Evolutionary conservation across 2,888 invertebrate genomes (phyloP).

Genomic region (Trachelus iudaicus): DNA sequence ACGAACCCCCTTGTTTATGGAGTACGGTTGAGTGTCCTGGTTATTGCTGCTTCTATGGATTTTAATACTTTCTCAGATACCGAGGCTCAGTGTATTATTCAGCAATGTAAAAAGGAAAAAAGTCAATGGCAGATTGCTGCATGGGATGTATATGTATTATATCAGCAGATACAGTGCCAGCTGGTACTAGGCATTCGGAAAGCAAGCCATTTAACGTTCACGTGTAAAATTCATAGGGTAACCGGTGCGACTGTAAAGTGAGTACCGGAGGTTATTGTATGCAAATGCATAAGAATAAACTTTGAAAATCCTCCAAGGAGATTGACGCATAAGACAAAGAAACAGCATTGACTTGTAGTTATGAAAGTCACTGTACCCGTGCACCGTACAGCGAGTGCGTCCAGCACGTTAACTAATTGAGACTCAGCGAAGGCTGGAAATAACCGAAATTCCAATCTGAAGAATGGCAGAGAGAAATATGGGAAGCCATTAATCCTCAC

Average conservation of each 20-base stretch:
- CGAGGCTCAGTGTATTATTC: not conserved
- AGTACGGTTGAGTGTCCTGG: no score
- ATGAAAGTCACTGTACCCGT: not conserved
- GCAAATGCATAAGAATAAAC: not conserved
- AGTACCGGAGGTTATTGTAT: not conserved
- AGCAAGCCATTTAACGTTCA: not conserved
- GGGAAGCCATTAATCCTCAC: conserved; percentile 55
- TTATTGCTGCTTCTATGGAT: not conserved
- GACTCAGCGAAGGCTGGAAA: conserved; percentile 62
- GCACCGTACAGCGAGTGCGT: not conserved
- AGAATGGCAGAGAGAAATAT: conserved; percentile 52
- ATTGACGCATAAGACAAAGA: not conserved
- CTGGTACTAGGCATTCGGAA: not conserved
- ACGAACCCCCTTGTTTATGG: no score
- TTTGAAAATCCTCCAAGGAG: not conserved
- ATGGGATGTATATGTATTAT: not conserved
- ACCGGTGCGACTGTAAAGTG: not conserved
- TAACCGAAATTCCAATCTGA: conserved; percentile 63
- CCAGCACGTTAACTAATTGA: conserved; percentile 55
- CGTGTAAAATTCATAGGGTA: not conserved
- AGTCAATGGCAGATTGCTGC: not conserved
- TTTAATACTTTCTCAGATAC: not conserved
- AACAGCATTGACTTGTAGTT: not conserved
- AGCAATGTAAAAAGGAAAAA: not conserved
- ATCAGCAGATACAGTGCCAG: not conserved